Evolutionary conservation across 2,888 invertebrate genomes (phyloP).

Genomic region (Meliscaeva auricollis): DNA sequence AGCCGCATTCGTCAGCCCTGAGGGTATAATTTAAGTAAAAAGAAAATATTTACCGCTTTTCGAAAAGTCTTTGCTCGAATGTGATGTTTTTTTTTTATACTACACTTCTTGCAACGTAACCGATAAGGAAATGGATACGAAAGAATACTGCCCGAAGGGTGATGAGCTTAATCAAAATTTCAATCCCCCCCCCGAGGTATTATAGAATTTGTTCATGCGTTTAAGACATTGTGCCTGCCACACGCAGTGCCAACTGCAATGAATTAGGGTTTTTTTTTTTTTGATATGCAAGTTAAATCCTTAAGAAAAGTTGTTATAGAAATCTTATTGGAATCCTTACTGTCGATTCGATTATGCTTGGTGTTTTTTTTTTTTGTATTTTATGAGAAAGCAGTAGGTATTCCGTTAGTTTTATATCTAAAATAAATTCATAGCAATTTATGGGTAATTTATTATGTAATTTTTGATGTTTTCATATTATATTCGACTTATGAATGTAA

Average conservation of each 20-base stretch:
- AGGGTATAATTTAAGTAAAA: conserved; percentile 67
- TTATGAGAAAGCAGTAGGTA: no score
- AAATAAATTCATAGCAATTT: no score
- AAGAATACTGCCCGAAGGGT: conserved; percentile 43
- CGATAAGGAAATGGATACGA: conserved; percentile 50
- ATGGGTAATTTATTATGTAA: no score
- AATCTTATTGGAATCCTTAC: conserved; percentile 3
- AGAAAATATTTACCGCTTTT: conserved; percentile 54
- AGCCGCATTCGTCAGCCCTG: conserved; percentile 50
- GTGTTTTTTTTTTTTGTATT: neutral
- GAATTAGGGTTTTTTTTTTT: conserved; percentile 40
- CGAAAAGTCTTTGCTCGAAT: conserved; percentile 13
- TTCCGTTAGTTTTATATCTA: no score
- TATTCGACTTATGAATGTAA: no score
- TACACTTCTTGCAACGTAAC: conserved; percentile 31
- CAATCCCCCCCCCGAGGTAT: conserved; percentile 39
- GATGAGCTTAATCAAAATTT: conserved; percentile 70
- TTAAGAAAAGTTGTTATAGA: neutral
- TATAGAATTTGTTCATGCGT: conserved; percentile 70
- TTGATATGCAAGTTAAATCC: neutral
- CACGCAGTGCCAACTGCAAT: conserved; percentile 68
- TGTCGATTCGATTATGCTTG: neutral
- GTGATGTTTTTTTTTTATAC: conserved; percentile 1
- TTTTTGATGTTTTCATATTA: no score
- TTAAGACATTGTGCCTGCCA: conserved; percentile 68